Evolutionary conservation across 2,113 vertebrate genomes (phyloP), one percentile per base, ranked within the genome.

Genomic region (Accipiter cooperii): DNA sequence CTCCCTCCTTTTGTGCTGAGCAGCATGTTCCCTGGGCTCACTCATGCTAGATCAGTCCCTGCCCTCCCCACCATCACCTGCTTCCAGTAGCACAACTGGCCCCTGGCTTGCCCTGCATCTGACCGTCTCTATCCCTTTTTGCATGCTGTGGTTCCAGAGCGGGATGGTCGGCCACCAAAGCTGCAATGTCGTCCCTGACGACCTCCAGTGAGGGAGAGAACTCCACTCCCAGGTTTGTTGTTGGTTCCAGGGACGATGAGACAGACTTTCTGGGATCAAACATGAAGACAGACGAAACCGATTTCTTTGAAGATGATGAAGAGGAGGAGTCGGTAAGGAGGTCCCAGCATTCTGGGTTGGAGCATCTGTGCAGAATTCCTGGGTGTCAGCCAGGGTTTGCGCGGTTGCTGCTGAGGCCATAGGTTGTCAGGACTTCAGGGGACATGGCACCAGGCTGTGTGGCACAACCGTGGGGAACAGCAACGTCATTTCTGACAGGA

Each of bases 241-340:
- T 99, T 31, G 99, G 99, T 98, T 99, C 98, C 98, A 99, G 99
- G 95, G 98, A 98, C 98, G 99, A 99, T 98, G 99, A 99, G 96
- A 99, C 98, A 98, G 99, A 99, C 93, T 98, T 98, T 96, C 97
- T 97, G 98, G 98, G 98, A 97, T 88, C 96, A 98, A 98, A 98
- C 98, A 99, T 99, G 98, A 99, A 98, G 98, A 98, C 98, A 90
- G 99, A 99, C 15, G 98, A 99, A 98, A 98, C 99, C 1, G 99
- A 99, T 95, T 99, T 99, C 91, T 98, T 99, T 86, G 99, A 99
- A 97, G 99, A 99, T 91, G 98, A 98, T 7, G 98, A 99, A 94
- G 99, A 97, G 87, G 97, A 97, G 83, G 97, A 96, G 81, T 97
- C 88, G 96, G 97, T 96, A 94, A 98, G 58, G 97, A 97, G 58